Conservation (phyloP, 2,888 invertebrate species). For the Galeruca laticollis region DNA sequence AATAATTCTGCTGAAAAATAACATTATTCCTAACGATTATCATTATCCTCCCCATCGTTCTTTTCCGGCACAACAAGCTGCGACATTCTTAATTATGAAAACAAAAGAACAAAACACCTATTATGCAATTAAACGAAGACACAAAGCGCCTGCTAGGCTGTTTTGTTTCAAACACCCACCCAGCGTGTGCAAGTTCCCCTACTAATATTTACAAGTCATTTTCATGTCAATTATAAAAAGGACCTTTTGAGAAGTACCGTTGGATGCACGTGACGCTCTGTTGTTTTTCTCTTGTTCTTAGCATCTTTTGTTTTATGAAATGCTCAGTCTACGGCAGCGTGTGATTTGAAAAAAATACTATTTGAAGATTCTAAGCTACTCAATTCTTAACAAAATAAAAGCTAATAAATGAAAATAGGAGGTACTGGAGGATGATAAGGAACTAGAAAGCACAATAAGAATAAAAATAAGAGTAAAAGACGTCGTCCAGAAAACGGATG, state of each 20-base stretch:
- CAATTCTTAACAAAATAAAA: neutral
- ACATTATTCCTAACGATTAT: neutral
- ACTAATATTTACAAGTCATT: conserved; percentile 47
- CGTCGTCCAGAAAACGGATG: too few relatives aligned
- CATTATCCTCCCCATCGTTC: too few relatives aligned
- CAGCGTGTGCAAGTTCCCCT: conserved; percentile 54
- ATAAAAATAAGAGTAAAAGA: too few relatives aligned
- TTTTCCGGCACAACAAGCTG: conserved; percentile 29
- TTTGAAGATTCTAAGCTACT: neutral
- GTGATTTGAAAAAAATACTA: conserved; percentile 16
- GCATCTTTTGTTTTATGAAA: conserved; percentile 30
- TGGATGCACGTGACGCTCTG: conserved; percentile 50
- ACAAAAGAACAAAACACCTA: conserved; percentile 57
- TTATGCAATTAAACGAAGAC: conserved; percentile 54
- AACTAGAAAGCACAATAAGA: too few relatives aligned
- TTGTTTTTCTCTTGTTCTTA: conserved; percentile 37
- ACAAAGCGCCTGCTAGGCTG: conserved; percentile 44
- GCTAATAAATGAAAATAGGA: too few relatives aligned
- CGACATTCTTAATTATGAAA: conserved; percentile 52
- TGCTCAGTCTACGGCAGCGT: conserved; percentile 4
- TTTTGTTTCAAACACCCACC: conserved; percentile 55
- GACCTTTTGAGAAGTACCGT: conserved; percentile 45
- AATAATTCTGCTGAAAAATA: neutral
- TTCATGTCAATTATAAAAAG: conserved; percentile 53
- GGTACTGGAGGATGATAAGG: too few relatives aligned